These are phyloP conservation scores for Varecia variegata DNA, from an alignment of 2,797 vertebrate genomes.

Conservation along the genomic window DNA sequence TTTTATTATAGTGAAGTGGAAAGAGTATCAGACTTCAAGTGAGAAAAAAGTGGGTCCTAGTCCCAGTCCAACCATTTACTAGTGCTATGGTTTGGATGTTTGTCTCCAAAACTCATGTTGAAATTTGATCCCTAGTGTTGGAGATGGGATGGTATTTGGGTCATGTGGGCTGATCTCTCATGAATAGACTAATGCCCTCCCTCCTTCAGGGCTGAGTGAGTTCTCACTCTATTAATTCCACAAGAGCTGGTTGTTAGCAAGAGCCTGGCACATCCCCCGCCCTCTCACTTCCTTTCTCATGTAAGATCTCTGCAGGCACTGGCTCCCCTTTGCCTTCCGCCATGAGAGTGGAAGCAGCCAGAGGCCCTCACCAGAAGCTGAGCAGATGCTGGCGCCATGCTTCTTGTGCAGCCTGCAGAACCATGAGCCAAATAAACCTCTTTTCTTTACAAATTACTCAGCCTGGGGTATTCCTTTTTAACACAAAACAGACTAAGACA, in stretches of 20 bases:
- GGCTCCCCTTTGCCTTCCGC: neutral
- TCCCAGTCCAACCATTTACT: neutral
- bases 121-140: neutral
- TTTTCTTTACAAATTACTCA: neutral
- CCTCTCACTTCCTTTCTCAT: neutral
- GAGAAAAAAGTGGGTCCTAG: neutral
- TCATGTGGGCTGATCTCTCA: neutral
- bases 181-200: neutral
- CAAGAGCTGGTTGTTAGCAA: neutral
- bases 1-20: neutral
- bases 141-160: neutral
- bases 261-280: neutral
- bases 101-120: neutral
- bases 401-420: neutral
- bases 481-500: neutral
- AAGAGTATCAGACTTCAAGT: neutral
- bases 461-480: neutral
- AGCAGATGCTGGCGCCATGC: neutral
- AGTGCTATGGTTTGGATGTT: neutral
- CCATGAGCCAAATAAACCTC: neutral
- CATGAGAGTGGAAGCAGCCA: neutral
- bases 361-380: neutral
- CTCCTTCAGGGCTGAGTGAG: neutral
- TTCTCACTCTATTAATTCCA: neutral
- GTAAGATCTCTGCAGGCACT: neutral